Conservation (phyloP, 2,113 vertebrate species). For the Elachura formosa region DNA sequence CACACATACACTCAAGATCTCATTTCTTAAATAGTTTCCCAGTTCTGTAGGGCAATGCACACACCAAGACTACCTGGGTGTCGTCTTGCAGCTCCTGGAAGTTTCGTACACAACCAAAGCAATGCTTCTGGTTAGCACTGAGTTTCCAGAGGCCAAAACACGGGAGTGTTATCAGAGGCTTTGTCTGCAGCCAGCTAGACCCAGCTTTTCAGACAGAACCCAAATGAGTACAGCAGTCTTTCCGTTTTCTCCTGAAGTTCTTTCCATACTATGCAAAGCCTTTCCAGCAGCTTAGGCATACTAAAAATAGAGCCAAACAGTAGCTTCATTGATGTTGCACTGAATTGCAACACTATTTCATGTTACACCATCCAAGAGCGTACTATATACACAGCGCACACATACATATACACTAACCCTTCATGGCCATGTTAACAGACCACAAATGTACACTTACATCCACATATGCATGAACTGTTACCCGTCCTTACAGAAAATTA, state of each 20-base stretch:
- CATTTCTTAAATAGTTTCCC: background rate
- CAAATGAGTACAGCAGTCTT: background rate
- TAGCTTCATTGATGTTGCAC: background rate
- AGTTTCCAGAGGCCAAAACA: background rate
- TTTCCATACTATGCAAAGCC: background rate
- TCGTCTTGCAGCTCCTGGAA: background rate
- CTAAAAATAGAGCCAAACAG: constrained; percentile 8
- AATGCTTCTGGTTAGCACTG: background rate
- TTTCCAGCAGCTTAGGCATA: background rate
- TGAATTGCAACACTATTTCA: background rate
- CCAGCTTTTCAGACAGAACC: background rate
- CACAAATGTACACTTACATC: background rate
- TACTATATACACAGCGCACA: background rate
- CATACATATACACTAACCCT: background rate
- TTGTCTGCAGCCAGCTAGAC: background rate
- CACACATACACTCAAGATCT: background rate
- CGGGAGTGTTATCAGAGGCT: background rate
- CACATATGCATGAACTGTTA: background rate
- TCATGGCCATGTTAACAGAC: background rate
- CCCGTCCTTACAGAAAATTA: background rate
- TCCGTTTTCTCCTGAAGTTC: background rate
- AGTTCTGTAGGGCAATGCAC: background rate
- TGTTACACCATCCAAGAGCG: background rate
- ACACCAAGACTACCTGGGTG: background rate
- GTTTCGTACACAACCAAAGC: background rate